A percentile compares a stretch with the other conserved stretches of the same genome.
Evolutionary conservation across 1,140 invertebrate species (phyloP).

Genomic region (Sinonovacula constricta): DNA sequence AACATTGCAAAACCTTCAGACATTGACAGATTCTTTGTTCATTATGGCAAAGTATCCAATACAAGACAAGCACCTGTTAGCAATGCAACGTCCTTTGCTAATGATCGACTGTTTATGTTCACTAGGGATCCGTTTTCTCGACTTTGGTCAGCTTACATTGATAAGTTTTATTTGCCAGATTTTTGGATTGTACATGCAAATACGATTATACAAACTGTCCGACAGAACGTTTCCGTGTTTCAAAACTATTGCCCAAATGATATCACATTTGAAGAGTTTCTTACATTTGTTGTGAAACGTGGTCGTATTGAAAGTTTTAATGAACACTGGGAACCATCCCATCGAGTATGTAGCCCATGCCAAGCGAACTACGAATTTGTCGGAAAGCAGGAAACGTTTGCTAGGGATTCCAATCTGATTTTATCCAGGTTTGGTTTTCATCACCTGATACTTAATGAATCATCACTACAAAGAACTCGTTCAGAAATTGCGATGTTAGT

Average conservation of each 20-base stretch:
- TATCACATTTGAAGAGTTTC: conserved; percentile 56
- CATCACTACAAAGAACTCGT: too few species aligned
- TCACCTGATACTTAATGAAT: too few species aligned
- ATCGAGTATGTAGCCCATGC: conserved; percentile 56
- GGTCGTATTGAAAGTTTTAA: not conserved
- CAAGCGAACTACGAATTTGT: conserved; percentile 52
- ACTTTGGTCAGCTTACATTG: conserved; percentile 58
- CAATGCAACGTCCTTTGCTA: too few species aligned
- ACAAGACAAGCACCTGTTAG: too few species aligned
- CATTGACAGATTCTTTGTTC: conserved; percentile 20
- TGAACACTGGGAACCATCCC: conserved; percentile 59
- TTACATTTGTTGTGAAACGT: conserved; percentile 42
- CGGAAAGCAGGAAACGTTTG: conserved; percentile 60
- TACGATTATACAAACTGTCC: conserved; percentile 31
- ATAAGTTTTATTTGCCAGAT: conserved; percentile 56
- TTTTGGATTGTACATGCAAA: conserved; percentile 53
- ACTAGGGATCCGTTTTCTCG: conserved; percentile 56
- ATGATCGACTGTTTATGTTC: too few species aligned
- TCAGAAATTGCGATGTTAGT: too few species aligned
- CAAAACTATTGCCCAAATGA: conserved; percentile 46
- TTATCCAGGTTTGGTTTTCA: too few species aligned
- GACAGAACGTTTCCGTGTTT: conserved; percentile 2
- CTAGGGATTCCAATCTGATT: conserved; percentile 36
- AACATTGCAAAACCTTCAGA: conserved; percentile 14
- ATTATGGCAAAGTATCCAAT: conserved; percentile 2